Conservation (phyloP, 2,113 vertebrate genomes). For the Ranitomeya imitator region DNA sequence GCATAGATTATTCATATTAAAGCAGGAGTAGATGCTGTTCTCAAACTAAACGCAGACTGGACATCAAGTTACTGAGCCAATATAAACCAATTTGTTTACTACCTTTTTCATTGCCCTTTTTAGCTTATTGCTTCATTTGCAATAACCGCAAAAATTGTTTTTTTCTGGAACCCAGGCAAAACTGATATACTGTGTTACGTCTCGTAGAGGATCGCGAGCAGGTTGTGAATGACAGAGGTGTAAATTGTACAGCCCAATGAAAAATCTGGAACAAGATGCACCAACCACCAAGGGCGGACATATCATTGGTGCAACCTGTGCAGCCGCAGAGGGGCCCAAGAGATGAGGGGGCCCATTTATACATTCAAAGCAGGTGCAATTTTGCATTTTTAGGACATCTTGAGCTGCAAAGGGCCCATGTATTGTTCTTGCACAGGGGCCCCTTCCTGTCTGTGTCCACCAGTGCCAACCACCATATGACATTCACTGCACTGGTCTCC, state of each 20-base stretch:
- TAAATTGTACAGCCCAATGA: not conserved
- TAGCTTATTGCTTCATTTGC: not conserved
- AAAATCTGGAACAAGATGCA: not conserved
- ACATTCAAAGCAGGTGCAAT: no score
- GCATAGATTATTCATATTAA: conserved; percentile 8
- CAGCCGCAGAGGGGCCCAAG: no score
- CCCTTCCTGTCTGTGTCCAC: no score
- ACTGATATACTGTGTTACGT: not conserved
- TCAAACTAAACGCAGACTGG: not conserved
- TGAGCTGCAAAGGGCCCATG: no score
- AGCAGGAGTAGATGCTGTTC: not conserved
- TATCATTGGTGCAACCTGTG: no score
- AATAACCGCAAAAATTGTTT: not conserved
- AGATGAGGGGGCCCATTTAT: no score
- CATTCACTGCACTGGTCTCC: no score
- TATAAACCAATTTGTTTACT: not conserved
- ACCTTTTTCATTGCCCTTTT: not conserved
- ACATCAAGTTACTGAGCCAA: not conserved
- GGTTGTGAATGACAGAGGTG: not conserved
- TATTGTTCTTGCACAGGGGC: no score
- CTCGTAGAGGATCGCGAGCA: not conserved
- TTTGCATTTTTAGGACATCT: no score
- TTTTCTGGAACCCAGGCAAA: not conserved
- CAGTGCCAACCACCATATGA: no score
- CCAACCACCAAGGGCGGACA: no score